These are phyloP conservation scores for Ornithoptera alexandrae DNA, from an alignment of 2,888 invertebrate genomes.

Conservation along the genomic window DNA sequence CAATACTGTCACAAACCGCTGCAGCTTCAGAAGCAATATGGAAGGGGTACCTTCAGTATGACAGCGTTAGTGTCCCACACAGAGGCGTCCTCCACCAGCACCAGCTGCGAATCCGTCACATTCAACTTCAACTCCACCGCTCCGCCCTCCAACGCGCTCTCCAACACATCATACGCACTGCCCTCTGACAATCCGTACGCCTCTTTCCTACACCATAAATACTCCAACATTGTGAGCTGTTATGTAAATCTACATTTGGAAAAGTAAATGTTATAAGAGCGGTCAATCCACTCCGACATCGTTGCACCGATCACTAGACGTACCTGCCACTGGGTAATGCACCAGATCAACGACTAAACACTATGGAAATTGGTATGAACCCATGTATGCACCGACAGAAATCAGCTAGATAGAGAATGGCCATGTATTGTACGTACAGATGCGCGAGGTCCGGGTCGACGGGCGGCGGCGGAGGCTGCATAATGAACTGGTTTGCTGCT, in stretches of 20 bases:
- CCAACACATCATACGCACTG: neutral
- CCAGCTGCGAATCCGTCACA: conserved; percentile 96
- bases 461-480: conserved; percentile 70
- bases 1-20: too few species aligned
- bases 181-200: conserved; percentile 10
- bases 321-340: too few species aligned
- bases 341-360: too few species aligned
- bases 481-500: conserved; percentile 88
- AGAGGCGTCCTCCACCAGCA: conserved; percentile 94
- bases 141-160: conserved; percentile 34
- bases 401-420: too few species aligned
- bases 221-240: neutral
- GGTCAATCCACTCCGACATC: too few species aligned
- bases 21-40: too few species aligned
- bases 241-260: too few species aligned
- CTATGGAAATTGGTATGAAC: too few species aligned
- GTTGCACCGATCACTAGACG: too few species aligned
- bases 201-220: conserved; percentile 41
- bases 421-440: conserved; percentile 40
- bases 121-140: conserved; percentile 94
- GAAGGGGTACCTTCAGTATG: conserved; percentile 84
- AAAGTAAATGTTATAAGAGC: too few species aligned
- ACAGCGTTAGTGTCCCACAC: conserved; percentile 95
- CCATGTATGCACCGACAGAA: too few species aligned
- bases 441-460: conserved; percentile 55